Conservation (phyloP, 2,888 invertebrate genomes). For the Timandra comae region DNA sequence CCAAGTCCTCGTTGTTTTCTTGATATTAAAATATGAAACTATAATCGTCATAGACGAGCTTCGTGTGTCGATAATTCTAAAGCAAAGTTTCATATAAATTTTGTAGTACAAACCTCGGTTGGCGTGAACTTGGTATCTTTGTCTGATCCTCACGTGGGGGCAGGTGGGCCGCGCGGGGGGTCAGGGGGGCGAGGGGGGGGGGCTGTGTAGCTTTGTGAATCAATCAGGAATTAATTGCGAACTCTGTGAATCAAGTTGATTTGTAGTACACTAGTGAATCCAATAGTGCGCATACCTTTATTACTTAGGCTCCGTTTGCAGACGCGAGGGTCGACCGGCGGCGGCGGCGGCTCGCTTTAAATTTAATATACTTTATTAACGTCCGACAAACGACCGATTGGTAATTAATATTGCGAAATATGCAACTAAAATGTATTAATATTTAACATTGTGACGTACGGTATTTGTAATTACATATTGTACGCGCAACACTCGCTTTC, state of each 20-base stretch:
- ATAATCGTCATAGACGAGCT: too few species aligned
- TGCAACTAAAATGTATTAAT: too few species aligned
- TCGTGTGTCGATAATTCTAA: conserved; percentile 25
- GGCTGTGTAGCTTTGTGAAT: conserved; percentile 66
- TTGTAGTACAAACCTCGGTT: conserved; percentile 66
- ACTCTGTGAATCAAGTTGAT: conserved; percentile 45
- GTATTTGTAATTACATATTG: too few species aligned
- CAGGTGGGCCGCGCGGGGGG: conserved; percentile 34
- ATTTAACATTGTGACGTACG: too few species aligned
- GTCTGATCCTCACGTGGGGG: conserved; percentile 56
- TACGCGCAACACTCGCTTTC: too few species aligned
- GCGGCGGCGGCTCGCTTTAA: too few species aligned
- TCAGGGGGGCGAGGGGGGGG: conserved; percentile 25
- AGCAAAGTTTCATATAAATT: conserved; percentile 69
- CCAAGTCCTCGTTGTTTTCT: too few species aligned
- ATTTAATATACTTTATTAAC: too few species aligned
- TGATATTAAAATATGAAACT: too few species aligned
- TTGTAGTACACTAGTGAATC: conserved; percentile 11
- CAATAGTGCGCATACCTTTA: not conserved
- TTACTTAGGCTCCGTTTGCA: not conserved
- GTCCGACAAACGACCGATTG: too few species aligned
- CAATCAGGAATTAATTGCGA: conserved; percentile 68
- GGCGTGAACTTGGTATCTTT: conserved; percentile 70
- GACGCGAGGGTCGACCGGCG: too few species aligned
- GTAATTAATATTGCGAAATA: too few species aligned